Base-by-base conservation (phyloP, 2,888 invertebrate species). In the Mellilla xanthometata region DNA sequence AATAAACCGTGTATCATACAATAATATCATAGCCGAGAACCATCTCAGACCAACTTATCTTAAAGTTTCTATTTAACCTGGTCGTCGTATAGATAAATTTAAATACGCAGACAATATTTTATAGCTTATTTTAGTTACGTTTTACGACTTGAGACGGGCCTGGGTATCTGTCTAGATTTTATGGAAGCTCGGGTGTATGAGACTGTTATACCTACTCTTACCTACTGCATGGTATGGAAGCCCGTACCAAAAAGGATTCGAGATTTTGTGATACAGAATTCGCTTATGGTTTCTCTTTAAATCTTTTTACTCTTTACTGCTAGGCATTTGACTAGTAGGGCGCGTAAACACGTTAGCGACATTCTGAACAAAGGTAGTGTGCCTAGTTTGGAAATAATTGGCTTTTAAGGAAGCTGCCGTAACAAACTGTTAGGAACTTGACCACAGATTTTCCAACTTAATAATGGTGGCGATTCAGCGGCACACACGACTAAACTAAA, bases 51-150 rank as follows among this genome's bases (percentile, higher is more conserved):
- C 27, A 12, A 26, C 27, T 28, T 43, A 40, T 49, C 47, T 38
- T 31, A 42, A 61, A 56, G 58, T 61, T 58, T 65, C 62, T 64
- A 67, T 67, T 70, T 68, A 72, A 69, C 72, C 71, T 66, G 62
- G 52, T 39, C 62, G 51, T 54, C 50, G 56, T 63, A 70, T 64
- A 81, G 83, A 86, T 87, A 84, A 82, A 86, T 87, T 84, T 83
- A 86, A 85, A 85, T 85, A 84, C 78, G 62, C 78, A 74, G 81
- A 86, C 86, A 82, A 85, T 87, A 87, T 88, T 88, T 88, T 86
- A 88, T 85, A 69, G 77, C 76, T 83, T 87, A 87, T 87, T 86
- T 85, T 82, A 86, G 83, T 73, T 78, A 77, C 79, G 76, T 79
- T 88, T 88, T 87, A 88, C 84, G 88, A 85, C 71, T 58, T 61